Evolutionary conservation across 2,888 invertebrate species (phyloP), one percentile per base, ranked within the genome.

Genomic region (Peribatodes rhomboidaria): DNA sequence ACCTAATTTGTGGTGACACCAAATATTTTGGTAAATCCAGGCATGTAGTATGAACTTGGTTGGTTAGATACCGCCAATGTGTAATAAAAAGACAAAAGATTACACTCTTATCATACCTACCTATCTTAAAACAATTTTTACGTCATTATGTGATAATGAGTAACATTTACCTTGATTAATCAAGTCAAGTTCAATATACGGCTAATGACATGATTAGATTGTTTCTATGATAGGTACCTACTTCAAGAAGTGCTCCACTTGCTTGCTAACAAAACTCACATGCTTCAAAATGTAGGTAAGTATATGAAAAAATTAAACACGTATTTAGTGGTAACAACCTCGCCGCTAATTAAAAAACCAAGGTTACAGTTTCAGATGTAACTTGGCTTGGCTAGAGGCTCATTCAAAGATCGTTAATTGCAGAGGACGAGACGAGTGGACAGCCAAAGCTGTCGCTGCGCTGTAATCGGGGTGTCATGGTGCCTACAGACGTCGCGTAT

Each of bases 131-230:
- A 50, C 16, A 49, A 41, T 49, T 59, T 59, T 67, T 61, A 20
- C 50, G 62, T 66, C 60, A 65, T 39, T 31, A 14, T 58, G 61
- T 83, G 84, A 86, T 83, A 85, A 81, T 84, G 82, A 80, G 75
- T 76, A 77, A 75, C 67, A 72, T 76, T 74, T 76, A 75, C 77
- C 69, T 68, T 70, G 71, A 73, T 27, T 76, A 74, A 78, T 69
- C 66, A 71, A 81, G 79, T 83, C 82, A 86, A 84, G 86, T 84
- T 86, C 83, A 84, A 73, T 75, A 16, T 16, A 42, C 41, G 31
- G 54, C 39, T 31, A 54, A 42, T 41, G 54, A 54, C 54, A 42
- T 31, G 42, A 54, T 54, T 42, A 20, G 20, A 16, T 39, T 14
- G n/a, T 9, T 27, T 1, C 35, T 2, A 27, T 27, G 27, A 6